A percentile compares a stretch with the other conserved stretches of the same genome.
These are phyloP conservation scores for Crocodylus rhombifer DNA, from an alignment of 2,797 vertebrate genomes.

Conservation along the genomic window DNA sequence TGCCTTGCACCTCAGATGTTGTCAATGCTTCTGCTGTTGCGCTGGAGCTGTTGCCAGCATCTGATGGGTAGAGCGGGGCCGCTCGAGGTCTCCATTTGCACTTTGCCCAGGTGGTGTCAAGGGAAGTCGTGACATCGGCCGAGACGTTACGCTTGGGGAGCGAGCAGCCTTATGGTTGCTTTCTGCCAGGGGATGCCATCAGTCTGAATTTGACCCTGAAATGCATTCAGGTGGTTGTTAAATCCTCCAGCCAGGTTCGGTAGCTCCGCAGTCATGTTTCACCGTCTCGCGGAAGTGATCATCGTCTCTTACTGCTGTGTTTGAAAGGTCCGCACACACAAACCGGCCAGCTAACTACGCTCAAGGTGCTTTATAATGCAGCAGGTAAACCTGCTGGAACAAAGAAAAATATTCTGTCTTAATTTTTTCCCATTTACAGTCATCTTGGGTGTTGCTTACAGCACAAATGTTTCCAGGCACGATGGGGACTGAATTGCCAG, in stretches of 20 bases:
- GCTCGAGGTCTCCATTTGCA: background rate
- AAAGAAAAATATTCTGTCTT: background rate
- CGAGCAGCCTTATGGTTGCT: background rate
- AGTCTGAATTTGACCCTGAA: background rate
- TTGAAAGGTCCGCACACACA: background rate
- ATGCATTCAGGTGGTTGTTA: background rate
- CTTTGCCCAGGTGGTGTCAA: background rate
- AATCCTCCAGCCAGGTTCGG: slow-evolving; percentile 1
- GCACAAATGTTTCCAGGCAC: background rate
- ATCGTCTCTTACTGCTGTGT: background rate
- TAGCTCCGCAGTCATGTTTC: background rate
- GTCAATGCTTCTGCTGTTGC: background rate
- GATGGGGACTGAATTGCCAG: slow-evolving; percentile 18
- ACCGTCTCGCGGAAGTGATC: background rate
- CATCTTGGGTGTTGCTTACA: background rate
- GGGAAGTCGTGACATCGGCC: background rate
- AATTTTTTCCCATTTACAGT: background rate
- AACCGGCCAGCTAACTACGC: no score
- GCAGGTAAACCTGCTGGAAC: background rate
- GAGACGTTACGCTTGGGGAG: background rate
- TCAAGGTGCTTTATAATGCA: no score
- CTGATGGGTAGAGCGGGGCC: accelerated
- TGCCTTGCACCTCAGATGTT: background rate
- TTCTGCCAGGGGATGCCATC: background rate
- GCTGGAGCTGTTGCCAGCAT: background rate